Conservation (phyloP, 2,888 invertebrate species). For the Unio pictorum region DNA sequence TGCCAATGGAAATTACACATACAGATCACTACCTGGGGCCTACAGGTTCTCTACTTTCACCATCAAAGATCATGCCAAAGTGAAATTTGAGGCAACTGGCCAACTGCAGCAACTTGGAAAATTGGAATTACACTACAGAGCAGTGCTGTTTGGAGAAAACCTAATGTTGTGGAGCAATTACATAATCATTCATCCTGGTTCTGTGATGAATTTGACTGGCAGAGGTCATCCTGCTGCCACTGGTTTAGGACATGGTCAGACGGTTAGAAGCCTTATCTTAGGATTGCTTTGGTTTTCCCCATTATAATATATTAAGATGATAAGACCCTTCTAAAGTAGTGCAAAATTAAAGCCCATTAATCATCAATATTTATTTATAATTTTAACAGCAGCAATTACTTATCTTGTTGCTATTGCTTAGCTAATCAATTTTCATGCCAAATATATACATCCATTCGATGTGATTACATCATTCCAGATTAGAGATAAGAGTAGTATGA, state of each 20-base stretch:
- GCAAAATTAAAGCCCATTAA: too few species aligned
- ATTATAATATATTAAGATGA: too few species aligned
- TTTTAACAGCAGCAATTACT: too few species aligned
- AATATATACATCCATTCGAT: too few species aligned
- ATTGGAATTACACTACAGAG: conserved; percentile 50
- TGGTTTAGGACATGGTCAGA: conserved; percentile 46
- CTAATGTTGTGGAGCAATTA: conserved; percentile 43
- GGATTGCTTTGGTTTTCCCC: too few species aligned
- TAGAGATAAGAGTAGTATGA: too few species aligned
- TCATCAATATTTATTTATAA: too few species aligned
- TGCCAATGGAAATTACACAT: conserved; percentile 29
- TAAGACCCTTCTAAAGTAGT: too few species aligned
- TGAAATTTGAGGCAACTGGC: conserved; percentile 37
- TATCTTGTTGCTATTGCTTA: too few species aligned
- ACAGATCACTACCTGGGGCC: conserved; percentile 37
- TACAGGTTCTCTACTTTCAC: conserved; percentile 52
- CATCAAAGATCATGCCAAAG: conserved; percentile 45
- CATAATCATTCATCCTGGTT: conserved; percentile 49
- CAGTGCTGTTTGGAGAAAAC: conserved; percentile 34
- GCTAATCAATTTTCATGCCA: too few species aligned
- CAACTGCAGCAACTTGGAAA: conserved; percentile 33
- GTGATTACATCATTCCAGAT: too few species aligned
- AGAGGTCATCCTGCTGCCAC: conserved; percentile 37
- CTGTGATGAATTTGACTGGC: conserved; percentile 40
- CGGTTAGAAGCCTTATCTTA: conserved; percentile 20